These are phyloP conservation scores for Zapus hudsonius DNA, from an alignment of 2,113 vertebrate genomes.

Conservation along the genomic window DNA sequence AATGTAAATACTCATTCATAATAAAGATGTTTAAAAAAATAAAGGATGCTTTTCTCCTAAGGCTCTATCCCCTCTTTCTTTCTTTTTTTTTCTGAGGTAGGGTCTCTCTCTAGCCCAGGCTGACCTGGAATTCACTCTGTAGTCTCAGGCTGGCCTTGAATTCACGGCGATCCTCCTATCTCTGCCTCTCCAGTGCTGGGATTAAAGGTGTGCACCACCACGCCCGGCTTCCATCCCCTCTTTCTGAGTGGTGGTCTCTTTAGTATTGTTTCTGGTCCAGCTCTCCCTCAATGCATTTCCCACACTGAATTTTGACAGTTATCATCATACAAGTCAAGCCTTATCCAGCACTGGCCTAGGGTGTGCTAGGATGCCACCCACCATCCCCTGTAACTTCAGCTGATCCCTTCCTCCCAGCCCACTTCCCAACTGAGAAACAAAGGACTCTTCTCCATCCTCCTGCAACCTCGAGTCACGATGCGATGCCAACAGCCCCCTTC, in stretches of 20 bases:
- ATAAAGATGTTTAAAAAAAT: too few relatives aligned
- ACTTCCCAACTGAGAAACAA: not conserved
- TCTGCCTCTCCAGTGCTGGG: too few relatives aligned
- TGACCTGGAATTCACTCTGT: too few relatives aligned
- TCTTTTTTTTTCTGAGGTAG: too few relatives aligned
- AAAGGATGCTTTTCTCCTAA: not conserved
- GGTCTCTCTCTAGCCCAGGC: too few relatives aligned
- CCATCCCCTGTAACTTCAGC: not conserved
- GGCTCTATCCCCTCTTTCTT: not conserved
- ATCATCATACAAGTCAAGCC: not conserved
- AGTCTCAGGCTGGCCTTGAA: too few relatives aligned
- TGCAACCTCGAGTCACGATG: conserved; percentile 58
- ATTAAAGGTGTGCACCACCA: too few relatives aligned
- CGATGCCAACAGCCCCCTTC: conserved; percentile 54
- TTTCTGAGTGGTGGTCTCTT: not conserved
- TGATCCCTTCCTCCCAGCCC: not conserved
- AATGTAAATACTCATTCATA: too few relatives aligned
- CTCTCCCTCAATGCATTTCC: not conserved
- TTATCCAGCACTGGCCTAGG: not conserved
- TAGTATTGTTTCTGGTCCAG: not conserved
- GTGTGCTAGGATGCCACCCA: not conserved
- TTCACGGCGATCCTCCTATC: too few relatives aligned
- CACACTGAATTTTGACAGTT: not conserved
- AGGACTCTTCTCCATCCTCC: not conserved
- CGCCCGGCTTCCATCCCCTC: too few relatives aligned